These are phyloP conservation scores for Poeciliopsis turneri DNA, from an alignment of 2,797 vertebrate species.

Conservation along the genomic window DNA sequence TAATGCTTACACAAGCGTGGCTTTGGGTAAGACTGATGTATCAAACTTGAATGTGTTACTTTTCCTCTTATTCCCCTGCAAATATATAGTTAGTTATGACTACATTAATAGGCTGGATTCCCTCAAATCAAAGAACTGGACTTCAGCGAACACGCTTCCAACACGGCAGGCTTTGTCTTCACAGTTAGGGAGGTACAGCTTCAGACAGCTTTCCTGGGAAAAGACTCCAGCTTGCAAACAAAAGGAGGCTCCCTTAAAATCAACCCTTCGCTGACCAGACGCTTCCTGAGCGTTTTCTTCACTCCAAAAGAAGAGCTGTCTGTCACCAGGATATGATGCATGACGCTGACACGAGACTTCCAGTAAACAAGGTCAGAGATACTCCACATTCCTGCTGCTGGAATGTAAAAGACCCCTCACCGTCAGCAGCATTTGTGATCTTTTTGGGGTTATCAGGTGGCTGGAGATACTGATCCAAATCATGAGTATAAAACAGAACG, in stretches of 20 bases:
- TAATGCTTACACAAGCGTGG: background rate
- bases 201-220: slow-evolving; percentile 24
- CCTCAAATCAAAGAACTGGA: background rate
- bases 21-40: background rate
- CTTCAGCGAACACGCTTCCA: background rate
- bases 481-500: slow-evolving; percentile 36
- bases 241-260: slow-evolving; percentile 12
- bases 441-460: slow-evolving; percentile 42
- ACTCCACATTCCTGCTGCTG: slow-evolving; percentile 45
- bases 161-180: background rate
- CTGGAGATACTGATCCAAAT: slow-evolving; percentile 16
- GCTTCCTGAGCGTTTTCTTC: slow-evolving; percentile 40
- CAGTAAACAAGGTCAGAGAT: slow-evolving; percentile 34
- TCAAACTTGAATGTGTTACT: background rate
- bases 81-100: background rate
- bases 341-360: slow-evolving; percentile 44
- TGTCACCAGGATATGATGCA: slow-evolving; percentile 58
- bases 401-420: slow-evolving; percentile 52
- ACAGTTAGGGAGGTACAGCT: slow-evolving; percentile 4
- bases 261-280: slow-evolving; percentile 29
- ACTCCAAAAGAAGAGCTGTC: slow-evolving; percentile 43
- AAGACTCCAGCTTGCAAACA: slow-evolving; percentile 10
- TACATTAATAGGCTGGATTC: background rate
- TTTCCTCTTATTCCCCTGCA: background rate
- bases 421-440: slow-evolving; percentile 24